Conservation (phyloP, 2,888 invertebrate species). For the Panopea generosa region DNA sequence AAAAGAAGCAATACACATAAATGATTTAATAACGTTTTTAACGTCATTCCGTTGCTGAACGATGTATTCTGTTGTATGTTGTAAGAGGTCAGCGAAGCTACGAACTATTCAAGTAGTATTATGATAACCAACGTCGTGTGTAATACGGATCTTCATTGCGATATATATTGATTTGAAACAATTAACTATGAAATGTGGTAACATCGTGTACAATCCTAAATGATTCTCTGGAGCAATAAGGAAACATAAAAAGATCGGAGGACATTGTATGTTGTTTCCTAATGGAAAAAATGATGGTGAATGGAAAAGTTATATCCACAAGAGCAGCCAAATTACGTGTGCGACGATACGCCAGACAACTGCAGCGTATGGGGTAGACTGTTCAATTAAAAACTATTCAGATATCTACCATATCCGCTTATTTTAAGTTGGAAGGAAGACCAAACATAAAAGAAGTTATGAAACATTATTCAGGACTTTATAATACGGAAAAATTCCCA, state of each 20-base stretch:
- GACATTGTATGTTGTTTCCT: constrained; percentile 22
- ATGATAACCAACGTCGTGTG: constrained; percentile 36
- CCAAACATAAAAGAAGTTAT: not conserved
- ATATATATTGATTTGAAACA: constrained; percentile 5
- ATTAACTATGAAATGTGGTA: not conserved
- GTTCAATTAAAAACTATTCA: constrained; percentile 3
- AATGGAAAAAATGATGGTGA: constrained; percentile 13
- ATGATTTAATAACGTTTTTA: no score
- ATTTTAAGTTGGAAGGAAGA: constrained; percentile 11
- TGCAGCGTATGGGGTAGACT: constrained; percentile 12
- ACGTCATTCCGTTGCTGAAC: no score
- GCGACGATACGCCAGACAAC: constrained; percentile 16
- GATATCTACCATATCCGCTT: constrained; percentile 15
- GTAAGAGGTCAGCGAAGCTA: no score
- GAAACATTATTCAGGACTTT: constrained; percentile 9
- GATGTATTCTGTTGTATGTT: no score
- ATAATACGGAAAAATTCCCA: constrained; percentile 11
- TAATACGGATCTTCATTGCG: constrained; percentile 5
- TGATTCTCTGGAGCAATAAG: constrained; percentile 6
- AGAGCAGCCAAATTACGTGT: not conserved
- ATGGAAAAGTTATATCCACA: not conserved
- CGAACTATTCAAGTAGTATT: not conserved
- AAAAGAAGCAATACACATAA: no score
- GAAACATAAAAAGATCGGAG: constrained; percentile 20
- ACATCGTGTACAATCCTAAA: constrained; percentile 6